phyloP scores from a whole-genome alignment of 2,113 vertebrate genomes.

The Colossoma macropomum region DNA sequence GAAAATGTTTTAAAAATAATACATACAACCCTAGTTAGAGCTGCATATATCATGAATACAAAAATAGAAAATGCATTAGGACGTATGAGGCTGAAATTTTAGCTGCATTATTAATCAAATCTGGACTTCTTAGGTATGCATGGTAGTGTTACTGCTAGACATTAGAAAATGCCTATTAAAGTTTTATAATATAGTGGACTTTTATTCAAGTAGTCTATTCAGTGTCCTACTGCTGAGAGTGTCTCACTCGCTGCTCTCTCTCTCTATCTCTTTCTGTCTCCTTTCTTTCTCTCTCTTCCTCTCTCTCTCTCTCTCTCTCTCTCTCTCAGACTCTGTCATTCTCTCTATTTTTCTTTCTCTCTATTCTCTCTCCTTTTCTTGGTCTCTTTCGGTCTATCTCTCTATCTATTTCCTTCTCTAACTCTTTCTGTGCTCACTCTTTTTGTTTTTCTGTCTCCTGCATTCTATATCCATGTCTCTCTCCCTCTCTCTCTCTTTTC shows the following conservation, averaged over 20 bases:
- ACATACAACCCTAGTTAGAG: background rate
- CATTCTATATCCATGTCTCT: background rate
- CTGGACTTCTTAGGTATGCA: background rate
- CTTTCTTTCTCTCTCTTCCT: background rate
- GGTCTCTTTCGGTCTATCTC: background rate
- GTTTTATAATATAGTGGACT: conserved; percentile 5
- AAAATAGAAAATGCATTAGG: background rate
- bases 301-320: background rate
- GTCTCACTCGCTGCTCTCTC: background rate
- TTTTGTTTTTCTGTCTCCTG: background rate
- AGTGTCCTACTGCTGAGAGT: background rate
- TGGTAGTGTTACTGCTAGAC: conserved; percentile 6
- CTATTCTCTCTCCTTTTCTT: background rate
- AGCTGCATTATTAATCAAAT: conserved; percentile 29
- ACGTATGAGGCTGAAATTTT: background rate
- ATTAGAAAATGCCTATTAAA: conserved; percentile 9
- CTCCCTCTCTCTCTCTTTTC: background rate
- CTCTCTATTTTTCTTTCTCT: background rate
- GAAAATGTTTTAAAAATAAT: background rate
- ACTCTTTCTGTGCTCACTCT: background rate
- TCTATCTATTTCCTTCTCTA: background rate
- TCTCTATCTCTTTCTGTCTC: background rate
- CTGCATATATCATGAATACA: background rate
- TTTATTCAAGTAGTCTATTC: background rate
- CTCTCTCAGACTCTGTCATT: background rate